Evolutionary conservation across 2,797 vertebrate genomes (phyloP).

Genomic region (Pangasius sanitwongsei): DNA sequence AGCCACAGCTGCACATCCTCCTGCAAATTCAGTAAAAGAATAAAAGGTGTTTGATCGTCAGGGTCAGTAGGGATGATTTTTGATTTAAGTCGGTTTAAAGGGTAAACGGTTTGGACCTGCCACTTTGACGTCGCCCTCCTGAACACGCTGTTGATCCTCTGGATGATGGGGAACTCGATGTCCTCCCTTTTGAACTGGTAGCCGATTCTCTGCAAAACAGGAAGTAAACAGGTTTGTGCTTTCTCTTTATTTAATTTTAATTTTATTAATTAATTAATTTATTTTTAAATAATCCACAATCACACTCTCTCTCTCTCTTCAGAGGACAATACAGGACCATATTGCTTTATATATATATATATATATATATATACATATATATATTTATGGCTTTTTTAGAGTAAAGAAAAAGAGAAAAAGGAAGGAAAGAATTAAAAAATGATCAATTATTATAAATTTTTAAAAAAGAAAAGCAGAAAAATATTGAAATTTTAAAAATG

Average conservation of each 20-base stretch:
- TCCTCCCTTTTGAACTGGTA: slow-evolving; percentile 93
- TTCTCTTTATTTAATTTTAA: not conserved
- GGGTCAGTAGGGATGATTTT: not conserved
- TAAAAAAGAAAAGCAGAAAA: too few relatives aligned
- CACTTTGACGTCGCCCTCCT: slow-evolving; percentile 88
- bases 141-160: slow-evolving; percentile 85
- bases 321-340: not conserved
- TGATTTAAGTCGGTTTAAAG: too few relatives aligned
- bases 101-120: slow-evolving; percentile 76
- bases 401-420: not conserved
- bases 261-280: not conserved
- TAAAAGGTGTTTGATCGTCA: not conserved
- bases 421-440: too few relatives aligned
- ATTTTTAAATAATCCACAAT: not conserved
- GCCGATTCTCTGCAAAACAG: slow-evolving; percentile 78
- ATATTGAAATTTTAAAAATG: too few relatives aligned
- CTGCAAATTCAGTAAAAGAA: slow-evolving; percentile 64
- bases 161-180: slow-evolving; percentile 87
- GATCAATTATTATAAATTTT: too few relatives aligned
- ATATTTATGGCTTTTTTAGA: too few relatives aligned
- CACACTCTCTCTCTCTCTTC: not conserved
- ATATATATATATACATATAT: too few relatives aligned
- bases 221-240: not conserved
- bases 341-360: too few relatives aligned
- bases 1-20: slow-evolving; percentile 94